Evolutionary conservation across 23 tunicate species (phyloP), one percentile per base, ranked within the genome.

Genomic region (Ascidia mentula): DNA sequence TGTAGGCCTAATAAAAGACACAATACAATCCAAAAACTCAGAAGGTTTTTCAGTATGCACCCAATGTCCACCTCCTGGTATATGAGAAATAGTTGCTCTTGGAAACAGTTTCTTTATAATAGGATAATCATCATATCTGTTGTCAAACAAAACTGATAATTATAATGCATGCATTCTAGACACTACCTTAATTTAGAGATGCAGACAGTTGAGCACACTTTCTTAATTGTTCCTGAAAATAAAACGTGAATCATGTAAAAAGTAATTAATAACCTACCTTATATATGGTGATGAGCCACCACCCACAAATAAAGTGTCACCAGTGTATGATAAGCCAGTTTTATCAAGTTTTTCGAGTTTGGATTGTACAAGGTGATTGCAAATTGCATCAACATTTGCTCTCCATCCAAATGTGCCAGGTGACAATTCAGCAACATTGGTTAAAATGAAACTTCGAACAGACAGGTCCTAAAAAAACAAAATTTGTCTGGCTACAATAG

Each of bases 61-160:
- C 96, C 96, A 90, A 53, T 90, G 96, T 30, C 96, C 96, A 77
- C 96, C 73, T 6, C 76, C 83, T 17, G 96, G 96, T 26, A 90
- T 60, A 39, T 85, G 86, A 22, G 85, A 36, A n/a, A 90, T 85
- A 13, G 12, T 33, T 3, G 84, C 60, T 34, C 69, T 72, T 40
- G 96, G 90, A 76, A 90, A 90, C 36, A 90, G 45, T 18, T 38
- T 18, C 61, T 81, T 81, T 18, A 90, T 90, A 9, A 60, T 61
- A 0, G 90, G 84, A 59, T 79, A 80, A 38, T 90, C 96, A 22
- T 69, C 28, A 7, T 45, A 31, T 69, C 94, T 35, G 75, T 17
- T 45, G 17, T 18, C 75, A 18, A 18, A 31, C 38, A 71, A 71
- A 71, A 71, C 17, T 18, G 17, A 17, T 18, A 17, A 17, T 18